Conservation (phyloP, 2,888 invertebrate genomes). For the Neoscelio sp. region DNA sequence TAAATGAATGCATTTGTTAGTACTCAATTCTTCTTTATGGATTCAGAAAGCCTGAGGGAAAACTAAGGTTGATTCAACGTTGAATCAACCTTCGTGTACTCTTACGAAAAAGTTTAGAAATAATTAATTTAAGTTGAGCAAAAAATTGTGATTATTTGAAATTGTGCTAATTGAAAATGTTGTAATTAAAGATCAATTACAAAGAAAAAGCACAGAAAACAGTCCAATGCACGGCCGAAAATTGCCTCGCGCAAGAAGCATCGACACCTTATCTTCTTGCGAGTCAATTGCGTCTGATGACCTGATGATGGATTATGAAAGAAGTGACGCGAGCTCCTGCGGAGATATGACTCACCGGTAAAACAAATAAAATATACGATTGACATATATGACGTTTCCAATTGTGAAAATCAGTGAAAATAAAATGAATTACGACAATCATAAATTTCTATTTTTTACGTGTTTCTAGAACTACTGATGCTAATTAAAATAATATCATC, state of each 20-base stretch:
- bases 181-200: conserved; percentile 72
- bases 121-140: too few species aligned
- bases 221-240: conserved; percentile 81
- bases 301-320: conserved; percentile 94
- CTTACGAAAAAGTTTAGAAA: too few species aligned
- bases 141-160: neutral
- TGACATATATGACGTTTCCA: neutral
- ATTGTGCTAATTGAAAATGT: neutral
- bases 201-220: conserved; percentile 77
- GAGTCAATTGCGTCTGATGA: conserved; percentile 94
- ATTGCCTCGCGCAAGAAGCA: conserved; percentile 87
- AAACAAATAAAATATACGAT: conserved; percentile 40
- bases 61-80: too few species aligned
- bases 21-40: too few species aligned
- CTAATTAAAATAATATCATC: too few species aligned
- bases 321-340: conserved; percentile 86
- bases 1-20: too few species aligned
- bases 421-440: too few species aligned
- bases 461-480: too few species aligned
- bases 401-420: neutral
- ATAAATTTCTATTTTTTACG: too few species aligned
- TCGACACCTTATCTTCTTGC: conserved; percentile 93
- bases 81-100: too few species aligned
- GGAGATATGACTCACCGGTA: conserved; percentile 85
- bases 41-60: too few species aligned